Conservation (phyloP, 2,797 vertebrate species). For the Sparidentex hasta region DNA sequence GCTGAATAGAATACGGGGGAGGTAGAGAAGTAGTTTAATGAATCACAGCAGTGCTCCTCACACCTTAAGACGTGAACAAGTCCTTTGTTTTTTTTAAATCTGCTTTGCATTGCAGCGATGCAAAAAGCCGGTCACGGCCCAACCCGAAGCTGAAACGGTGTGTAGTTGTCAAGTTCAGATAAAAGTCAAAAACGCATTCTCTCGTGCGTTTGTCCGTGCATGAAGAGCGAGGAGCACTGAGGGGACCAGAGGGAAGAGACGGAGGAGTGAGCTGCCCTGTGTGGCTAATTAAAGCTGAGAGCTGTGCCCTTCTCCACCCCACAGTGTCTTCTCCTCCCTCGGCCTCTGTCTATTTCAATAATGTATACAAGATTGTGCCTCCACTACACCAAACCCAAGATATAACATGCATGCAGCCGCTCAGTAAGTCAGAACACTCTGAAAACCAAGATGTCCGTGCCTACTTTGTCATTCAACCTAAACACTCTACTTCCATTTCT, state of each 20-base stretch:
- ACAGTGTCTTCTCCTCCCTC: conserved; percentile 36
- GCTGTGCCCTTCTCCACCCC: conserved; percentile 60
- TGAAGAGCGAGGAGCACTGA: background rate
- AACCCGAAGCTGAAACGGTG: background rate
- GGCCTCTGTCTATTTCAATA: conserved; percentile 45
- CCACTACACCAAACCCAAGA: conserved; percentile 16
- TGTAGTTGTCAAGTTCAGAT: conserved; percentile 16
- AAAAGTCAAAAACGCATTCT: conserved; percentile 24
- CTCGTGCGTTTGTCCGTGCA: conserved; percentile 3
- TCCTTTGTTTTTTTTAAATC: background rate
- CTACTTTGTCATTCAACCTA: background rate
- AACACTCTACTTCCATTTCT: background rate
- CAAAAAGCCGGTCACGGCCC: background rate
- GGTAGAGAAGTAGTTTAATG: no score
- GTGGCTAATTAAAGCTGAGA: conserved; percentile 67
- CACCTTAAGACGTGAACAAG: background rate
- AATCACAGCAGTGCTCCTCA: background rate
- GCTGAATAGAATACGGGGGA: no score
- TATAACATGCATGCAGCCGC: background rate
- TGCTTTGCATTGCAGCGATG: background rate
- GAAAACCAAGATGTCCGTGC: background rate
- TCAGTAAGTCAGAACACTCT: conserved; percentile 10
- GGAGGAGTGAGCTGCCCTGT: conserved; percentile 25
- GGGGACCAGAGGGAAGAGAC: conserved; percentile 11
- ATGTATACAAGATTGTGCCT: conserved; percentile 13